Conservation (phyloP, 2,113 vertebrate species). For the Oplegnathus fasciatus region DNA sequence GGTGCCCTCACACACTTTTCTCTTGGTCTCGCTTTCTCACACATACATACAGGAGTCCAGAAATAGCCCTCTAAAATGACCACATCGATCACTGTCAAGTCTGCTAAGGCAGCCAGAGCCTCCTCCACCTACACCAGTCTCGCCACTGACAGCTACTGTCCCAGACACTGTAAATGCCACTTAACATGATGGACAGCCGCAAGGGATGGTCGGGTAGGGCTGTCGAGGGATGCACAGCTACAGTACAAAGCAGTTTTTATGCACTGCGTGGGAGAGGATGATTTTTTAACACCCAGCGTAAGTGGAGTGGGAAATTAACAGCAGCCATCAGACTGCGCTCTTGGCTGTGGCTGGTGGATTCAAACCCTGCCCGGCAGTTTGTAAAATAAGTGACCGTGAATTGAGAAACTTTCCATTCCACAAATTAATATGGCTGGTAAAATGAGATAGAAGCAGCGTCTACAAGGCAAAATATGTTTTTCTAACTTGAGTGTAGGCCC, state of each 20-base stretch:
- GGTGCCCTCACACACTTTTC: background rate
- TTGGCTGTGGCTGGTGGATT: background rate
- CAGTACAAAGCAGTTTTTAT: conserved; percentile 4
- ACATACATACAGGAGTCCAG: conserved; percentile 31
- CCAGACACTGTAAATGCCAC: conserved; percentile 71
- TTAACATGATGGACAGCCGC: conserved; percentile 61
- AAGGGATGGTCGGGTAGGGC: background rate
- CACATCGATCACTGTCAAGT: conserved; percentile 72
- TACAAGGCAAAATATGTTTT: background rate
- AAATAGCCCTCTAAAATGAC: conserved; percentile 75
- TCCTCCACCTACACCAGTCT: conserved; percentile 43
- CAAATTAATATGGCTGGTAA: background rate
- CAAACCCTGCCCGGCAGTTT: background rate
- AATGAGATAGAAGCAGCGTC: background rate
- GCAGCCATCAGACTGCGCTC: background rate
- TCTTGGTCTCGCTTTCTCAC: background rate
- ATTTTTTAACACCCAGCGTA: conserved; percentile 12
- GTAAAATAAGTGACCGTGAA: background rate
- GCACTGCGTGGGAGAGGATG: conserved; percentile 8
- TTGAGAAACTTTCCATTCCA: conserved; percentile 15
- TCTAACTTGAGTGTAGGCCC: background rate
- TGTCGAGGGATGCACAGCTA: conserved; percentile 16
- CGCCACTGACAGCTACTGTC: conserved; percentile 56
- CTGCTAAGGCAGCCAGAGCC: conserved; percentile 43
- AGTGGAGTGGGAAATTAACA: conserved; percentile 19